A percentile compares a stretch with the other conserved stretches of the same genome.
phyloP scores from a whole-genome alignment of 2,797 vertebrate species.

The Neosilurus hyrtlii region DNA sequence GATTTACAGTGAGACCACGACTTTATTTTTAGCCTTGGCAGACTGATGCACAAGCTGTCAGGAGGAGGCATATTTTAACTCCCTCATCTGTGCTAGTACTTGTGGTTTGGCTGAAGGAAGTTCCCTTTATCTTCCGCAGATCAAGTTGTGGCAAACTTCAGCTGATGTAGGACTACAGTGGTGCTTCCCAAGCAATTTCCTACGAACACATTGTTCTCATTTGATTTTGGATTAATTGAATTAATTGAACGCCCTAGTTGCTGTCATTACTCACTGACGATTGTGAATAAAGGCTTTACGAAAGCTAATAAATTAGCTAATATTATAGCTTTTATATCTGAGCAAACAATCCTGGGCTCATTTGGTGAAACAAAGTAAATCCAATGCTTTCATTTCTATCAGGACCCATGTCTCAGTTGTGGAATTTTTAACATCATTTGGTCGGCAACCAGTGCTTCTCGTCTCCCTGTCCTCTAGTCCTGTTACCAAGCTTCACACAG shows the following conservation, averaged over 20 bases:
- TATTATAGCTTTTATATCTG: background rate
- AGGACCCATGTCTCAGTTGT: background rate
- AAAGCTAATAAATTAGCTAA: too few species aligned
- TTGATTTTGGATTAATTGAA: background rate
- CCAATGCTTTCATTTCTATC: background rate
- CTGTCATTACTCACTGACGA: background rate
- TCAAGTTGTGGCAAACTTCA: conserved; percentile 40
- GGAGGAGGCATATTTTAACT: conserved; percentile 60
- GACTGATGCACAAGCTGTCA: conserved; percentile 53
- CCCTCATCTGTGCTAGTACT: conserved; percentile 52
- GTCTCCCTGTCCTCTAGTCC: too few species aligned
- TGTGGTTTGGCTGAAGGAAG: conserved; percentile 58
- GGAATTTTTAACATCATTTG: background rate
- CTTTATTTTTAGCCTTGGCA: conserved; percentile 64
- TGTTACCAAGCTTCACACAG: background rate
- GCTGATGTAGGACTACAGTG: conserved; percentile 24
- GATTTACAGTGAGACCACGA: conserved; percentile 36
- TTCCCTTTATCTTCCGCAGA: conserved; percentile 54
- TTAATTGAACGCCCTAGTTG: background rate
- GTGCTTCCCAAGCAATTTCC: background rate
- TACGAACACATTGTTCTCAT: background rate
- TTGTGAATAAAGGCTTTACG: background rate
- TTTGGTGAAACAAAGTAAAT: too few species aligned
- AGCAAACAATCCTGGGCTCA: background rate
- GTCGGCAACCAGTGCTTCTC: background rate